A percentile compares a stretch with the other conserved stretches of the same genome.
Conservation (phyloP, 1,140 invertebrate genomes). For the Zaprionus gabonicus region DNA sequence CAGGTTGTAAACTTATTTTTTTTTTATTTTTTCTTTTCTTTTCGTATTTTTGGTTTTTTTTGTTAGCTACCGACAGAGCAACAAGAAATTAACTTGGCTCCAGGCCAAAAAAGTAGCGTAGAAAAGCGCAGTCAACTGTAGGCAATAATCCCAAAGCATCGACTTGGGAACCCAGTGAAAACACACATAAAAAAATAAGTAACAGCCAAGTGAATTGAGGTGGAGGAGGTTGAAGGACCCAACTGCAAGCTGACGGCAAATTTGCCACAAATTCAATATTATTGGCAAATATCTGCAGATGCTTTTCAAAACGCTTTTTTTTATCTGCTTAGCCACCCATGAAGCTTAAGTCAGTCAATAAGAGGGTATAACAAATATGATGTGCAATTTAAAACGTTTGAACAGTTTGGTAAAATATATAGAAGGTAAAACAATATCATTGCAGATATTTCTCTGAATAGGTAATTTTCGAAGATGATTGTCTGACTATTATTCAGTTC, state of each 20-base stretch:
- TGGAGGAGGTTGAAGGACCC: not conserved
- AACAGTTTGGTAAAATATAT: not conserved
- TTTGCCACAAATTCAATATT: slow-evolving; percentile 70
- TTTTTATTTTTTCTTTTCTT: not conserved
- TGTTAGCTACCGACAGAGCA: not conserved
- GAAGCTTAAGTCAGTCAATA: slow-evolving; percentile 34
- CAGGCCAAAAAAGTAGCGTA: slow-evolving; percentile 49
- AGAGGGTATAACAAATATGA: not conserved
- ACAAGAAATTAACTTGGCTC: slow-evolving; percentile 37
- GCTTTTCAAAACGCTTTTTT: slow-evolving; percentile 34
- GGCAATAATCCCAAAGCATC: slow-evolving; percentile 43
- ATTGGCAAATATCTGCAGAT: slow-evolving; percentile 53
- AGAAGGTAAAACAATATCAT: too few species aligned
- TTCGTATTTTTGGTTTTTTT: not conserved
- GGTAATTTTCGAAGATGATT: too few species aligned
- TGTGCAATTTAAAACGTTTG: not conserved
- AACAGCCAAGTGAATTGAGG: not conserved
- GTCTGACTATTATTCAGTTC: too few species aligned
- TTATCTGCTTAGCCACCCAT: slow-evolving; percentile 58
- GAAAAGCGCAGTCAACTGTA: slow-evolving; percentile 64
- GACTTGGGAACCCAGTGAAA: slow-evolving; percentile 23
- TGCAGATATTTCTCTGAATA: too few species aligned
- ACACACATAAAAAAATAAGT: slow-evolving; percentile 9
- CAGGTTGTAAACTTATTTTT: slow-evolving; percentile 40
- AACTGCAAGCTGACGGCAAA: slow-evolving; percentile 47